Conservation (phyloP, 2,888 invertebrate genomes). For the Drosophila limbata region DNA sequence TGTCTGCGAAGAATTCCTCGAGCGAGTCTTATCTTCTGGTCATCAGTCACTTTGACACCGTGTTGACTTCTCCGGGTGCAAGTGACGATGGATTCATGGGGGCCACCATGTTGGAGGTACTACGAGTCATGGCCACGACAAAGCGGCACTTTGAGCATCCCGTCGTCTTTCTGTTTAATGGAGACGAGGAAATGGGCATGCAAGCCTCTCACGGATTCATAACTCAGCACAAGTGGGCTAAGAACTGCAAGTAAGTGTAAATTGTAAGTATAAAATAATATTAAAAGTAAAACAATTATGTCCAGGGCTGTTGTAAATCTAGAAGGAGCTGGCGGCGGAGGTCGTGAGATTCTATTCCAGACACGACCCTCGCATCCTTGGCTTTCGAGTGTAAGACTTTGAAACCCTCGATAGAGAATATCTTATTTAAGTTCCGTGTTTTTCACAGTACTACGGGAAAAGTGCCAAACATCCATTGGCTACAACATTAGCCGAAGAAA, state of each 20-base stretch:
- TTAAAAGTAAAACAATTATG: neutral
- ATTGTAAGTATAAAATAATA: neutral
- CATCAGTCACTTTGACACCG: slow-evolving; percentile 95
- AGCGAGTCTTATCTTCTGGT: slow-evolving; percentile 86
- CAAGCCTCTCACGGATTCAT: slow-evolving; percentile 90
- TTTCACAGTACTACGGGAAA: slow-evolving; percentile 85
- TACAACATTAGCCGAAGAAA: slow-evolving; percentile 87
- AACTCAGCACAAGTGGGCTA: slow-evolving; percentile 92
- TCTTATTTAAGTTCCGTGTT: neutral
- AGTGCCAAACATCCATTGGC: slow-evolving; percentile 87
- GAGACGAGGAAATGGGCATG: slow-evolving; percentile 88
- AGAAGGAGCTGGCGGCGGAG: slow-evolving; percentile 96
- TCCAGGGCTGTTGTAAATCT: slow-evolving; percentile 92
- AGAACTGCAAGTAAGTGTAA: slow-evolving; percentile 86
- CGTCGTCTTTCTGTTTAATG: slow-evolving; percentile 89
- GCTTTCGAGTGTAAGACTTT: slow-evolving; percentile 86
- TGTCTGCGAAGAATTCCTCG: slow-evolving; percentile 70
- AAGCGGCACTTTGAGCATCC: slow-evolving; percentile 86
- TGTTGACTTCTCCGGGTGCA: slow-evolving; percentile 90
- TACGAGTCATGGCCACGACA: slow-evolving; percentile 85
- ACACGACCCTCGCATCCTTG: slow-evolving; percentile 91
- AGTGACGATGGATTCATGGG: slow-evolving; percentile 89
- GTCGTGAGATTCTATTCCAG: slow-evolving; percentile 95
- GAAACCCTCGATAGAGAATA: neutral
- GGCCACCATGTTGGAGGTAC: slow-evolving; percentile 88